A percentile compares a stretch with the other conserved stretches of the same genome.
Conservation (phyloP, 2,888 invertebrate genomes). For the Dryobota labecula region DNA sequence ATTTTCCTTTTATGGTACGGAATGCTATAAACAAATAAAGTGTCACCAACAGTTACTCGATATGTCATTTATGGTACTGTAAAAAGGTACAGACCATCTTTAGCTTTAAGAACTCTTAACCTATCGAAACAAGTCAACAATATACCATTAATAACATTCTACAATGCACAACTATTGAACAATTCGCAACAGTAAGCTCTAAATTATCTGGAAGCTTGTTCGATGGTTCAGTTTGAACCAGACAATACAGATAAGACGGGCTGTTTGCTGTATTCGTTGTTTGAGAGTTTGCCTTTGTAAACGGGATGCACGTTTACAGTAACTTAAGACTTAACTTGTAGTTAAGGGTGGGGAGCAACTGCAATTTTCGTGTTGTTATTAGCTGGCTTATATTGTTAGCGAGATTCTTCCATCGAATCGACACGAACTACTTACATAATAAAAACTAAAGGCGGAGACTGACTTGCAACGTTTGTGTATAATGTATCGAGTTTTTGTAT, state of each 20-base stretch:
- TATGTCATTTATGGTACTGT: too few relatives aligned
- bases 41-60: too few relatives aligned
- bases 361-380: neutral
- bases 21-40: too few relatives aligned
- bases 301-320: constrained; percentile 1
- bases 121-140: neutral
- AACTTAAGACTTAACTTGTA: neutral
- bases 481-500: too few relatives aligned
- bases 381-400: neutral
- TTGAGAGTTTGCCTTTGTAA: constrained; percentile 23
- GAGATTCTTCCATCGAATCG: neutral
- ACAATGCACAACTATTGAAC: constrained; percentile 1
- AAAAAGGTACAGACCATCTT: too few relatives aligned
- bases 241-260: constrained; percentile 11
- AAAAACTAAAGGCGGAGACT: too few relatives aligned
- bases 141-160: neutral
- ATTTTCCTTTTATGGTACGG: too few relatives aligned
- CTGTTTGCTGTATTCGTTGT: constrained; percentile 4
- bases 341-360: neutral
- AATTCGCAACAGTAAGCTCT: constrained; percentile 4
- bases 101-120: neutral
- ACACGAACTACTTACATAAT: neutral
- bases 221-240: neutral
- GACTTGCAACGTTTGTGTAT: too few relatives aligned
- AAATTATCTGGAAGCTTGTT: constrained; percentile 13